Evolutionary conservation across 2,888 invertebrate genomes (phyloP).

Genomic region (Agriopis marginaria): DNA sequence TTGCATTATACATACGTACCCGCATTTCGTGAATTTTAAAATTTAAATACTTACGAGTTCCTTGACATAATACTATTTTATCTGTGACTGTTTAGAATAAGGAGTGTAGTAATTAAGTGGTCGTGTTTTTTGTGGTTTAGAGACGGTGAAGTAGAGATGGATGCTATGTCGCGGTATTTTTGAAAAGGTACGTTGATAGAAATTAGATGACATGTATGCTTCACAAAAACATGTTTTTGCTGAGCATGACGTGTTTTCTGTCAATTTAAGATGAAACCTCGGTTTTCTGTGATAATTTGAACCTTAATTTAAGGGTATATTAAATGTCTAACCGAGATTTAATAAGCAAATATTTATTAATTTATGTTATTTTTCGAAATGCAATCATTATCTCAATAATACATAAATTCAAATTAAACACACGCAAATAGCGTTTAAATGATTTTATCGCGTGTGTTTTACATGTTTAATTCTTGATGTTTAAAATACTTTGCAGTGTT

Average conservation of each 20-base stretch:
- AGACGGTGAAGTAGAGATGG: constrained; percentile 19
- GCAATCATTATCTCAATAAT: too few relatives aligned
- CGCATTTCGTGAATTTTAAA: constrained; percentile 43
- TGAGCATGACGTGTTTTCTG: too few relatives aligned
- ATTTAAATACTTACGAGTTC: constrained; percentile 33
- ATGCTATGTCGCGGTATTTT: constrained; percentile 25
- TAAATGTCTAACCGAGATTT: background rate
- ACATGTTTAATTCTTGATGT: too few relatives aligned
- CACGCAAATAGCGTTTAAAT: too few relatives aligned
- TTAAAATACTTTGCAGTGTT: too few relatives aligned
- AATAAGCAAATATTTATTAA: too few relatives aligned
- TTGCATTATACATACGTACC: background rate
- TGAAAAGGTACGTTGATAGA: constrained; percentile 27
- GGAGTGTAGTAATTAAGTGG: constrained; percentile 28
- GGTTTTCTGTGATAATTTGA: too few relatives aligned
- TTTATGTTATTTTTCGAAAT: too few relatives aligned
- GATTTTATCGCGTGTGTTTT: too few relatives aligned
- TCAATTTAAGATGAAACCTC: background rate
- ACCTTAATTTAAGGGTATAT: background rate
- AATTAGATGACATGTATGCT: constrained; percentile 1
- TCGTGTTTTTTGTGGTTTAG: constrained; percentile 14
- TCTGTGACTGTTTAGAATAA: constrained; percentile 25
- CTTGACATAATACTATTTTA: constrained; percentile 18
- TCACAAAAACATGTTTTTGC: background rate
- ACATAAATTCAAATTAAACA: too few relatives aligned